phyloP scores from a whole-genome alignment of 2,797 vertebrate genomes.

The Lycodopsis pacificus region DNA sequence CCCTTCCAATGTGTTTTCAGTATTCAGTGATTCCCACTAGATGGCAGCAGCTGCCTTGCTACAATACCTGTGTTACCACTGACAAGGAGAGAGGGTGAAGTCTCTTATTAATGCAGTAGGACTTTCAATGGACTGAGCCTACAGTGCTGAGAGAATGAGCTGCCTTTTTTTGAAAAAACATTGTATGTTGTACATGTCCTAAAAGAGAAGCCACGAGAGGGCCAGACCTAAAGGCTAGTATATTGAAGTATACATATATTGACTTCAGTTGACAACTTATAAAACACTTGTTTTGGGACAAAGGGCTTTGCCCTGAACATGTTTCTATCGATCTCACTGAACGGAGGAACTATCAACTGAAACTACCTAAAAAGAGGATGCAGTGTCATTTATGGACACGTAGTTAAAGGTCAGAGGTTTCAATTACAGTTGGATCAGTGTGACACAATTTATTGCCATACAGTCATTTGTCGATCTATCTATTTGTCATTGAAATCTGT shows the following conservation, averaged over 20 bases:
- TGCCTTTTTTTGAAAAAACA: neutral
- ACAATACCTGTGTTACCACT: neutral
- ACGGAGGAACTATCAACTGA: constrained; percentile 39
- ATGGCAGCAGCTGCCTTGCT: constrained; percentile 57
- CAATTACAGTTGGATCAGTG: neutral
- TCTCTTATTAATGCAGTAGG: neutral
- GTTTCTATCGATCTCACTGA: neutral
- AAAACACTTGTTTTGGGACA: neutral
- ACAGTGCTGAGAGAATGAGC: neutral
- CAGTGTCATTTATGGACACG: neutral
- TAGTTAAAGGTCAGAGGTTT: constrained; percentile 9
- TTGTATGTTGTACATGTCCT: neutral
- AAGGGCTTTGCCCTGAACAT: neutral
- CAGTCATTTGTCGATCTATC: neutral
- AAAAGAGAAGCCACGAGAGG: neutral
- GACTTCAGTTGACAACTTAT: neutral
- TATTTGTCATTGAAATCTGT: neutral
- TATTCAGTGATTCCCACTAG: constrained; percentile 66
- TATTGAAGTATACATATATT: neutral
- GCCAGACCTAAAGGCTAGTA: neutral
- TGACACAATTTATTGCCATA: neutral
- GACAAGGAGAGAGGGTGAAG: neutral
- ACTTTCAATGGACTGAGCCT: neutral
- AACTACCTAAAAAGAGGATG: constrained; percentile 38
- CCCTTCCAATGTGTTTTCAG: neutral